These are phyloP conservation scores for Oryzias curvinotus DNA, from an alignment of 2,113 vertebrate species.

Conservation along the genomic window DNA sequence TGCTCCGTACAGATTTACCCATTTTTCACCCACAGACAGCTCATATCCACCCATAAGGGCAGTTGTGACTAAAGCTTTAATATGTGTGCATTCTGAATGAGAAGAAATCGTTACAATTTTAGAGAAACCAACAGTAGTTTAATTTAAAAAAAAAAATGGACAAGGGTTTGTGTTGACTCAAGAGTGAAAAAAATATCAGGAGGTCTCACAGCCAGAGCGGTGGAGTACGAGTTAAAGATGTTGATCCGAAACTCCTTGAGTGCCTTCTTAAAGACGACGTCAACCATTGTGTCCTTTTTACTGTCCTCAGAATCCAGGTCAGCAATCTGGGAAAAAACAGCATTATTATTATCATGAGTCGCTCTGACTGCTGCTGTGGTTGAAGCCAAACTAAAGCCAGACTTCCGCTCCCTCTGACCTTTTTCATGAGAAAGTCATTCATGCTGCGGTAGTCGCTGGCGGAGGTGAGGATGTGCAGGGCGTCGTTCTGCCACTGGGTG, in stretches of 20 bases:
- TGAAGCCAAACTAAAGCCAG: no score
- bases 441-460: constrained; percentile 90
- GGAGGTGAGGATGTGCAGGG: constrained; percentile 89
- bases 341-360: no score
- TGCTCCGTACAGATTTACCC: no score
- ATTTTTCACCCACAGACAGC: no score
- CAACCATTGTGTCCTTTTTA: constrained; percentile 94
- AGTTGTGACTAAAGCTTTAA: no score
- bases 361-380: no score
- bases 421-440: constrained; percentile 97
- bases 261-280: constrained; percentile 96
- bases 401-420: constrained; percentile 73
- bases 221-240: constrained; percentile 97
- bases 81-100: no score
- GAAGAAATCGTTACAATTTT: no score
- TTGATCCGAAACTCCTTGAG: constrained; percentile 96
- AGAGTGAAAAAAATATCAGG: background rate
- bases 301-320: constrained; percentile 92
- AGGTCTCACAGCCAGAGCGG: constrained; percentile 85
- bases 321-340: constrained; percentile 77
- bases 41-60: no score
- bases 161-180: background rate
- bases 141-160: background rate
- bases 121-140: no score
- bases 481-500: constrained; percentile 89